These are phyloP conservation scores for Erythrocebus patas DNA, from an alignment of 2,113 vertebrate species.

Conservation along the genomic window DNA sequence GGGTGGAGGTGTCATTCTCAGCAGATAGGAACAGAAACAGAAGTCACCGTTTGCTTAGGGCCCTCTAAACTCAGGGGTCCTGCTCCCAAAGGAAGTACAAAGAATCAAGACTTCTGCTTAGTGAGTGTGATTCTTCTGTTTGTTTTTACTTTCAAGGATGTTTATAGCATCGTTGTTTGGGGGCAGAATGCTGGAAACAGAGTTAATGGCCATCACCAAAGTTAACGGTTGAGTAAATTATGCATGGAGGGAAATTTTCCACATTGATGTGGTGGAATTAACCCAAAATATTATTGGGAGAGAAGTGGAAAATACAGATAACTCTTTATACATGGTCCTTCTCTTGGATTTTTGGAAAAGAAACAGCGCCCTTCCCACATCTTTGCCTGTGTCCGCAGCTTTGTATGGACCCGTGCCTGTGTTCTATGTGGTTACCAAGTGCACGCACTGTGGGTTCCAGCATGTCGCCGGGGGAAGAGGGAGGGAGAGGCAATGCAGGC, in stretches of 20 bases:
- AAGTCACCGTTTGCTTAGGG: rapidly evolving
- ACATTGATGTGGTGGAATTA: neutral
- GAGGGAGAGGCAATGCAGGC: rapidly evolving
- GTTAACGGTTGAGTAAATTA: neutral
- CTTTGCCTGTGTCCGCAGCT: neutral
- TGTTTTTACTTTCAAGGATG: neutral
- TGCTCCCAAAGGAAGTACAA: rapidly evolving
- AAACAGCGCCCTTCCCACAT: no score
- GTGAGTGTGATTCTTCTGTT: rapidly evolving
- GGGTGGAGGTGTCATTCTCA: rapidly evolving
- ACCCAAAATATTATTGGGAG: neutral
- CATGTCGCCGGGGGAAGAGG: no score
- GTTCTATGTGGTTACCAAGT: neutral
- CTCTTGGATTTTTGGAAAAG: neutral
- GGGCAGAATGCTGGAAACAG: neutral
- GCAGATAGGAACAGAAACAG: rapidly evolving
- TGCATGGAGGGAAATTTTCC: neutral
- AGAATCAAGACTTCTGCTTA: rapidly evolving
- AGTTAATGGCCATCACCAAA: neutral
- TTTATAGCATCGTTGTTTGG: neutral
- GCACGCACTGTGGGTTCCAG: rapidly evolving
- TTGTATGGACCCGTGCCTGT: no score
- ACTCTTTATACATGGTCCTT: neutral
- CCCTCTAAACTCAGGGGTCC: neutral
- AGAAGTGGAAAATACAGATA: neutral